Evolutionary conservation across 2,888 invertebrate genomes (phyloP), one percentile per base, ranked within the genome.

Genomic region (Hirtodrosophila histrioides): DNA sequence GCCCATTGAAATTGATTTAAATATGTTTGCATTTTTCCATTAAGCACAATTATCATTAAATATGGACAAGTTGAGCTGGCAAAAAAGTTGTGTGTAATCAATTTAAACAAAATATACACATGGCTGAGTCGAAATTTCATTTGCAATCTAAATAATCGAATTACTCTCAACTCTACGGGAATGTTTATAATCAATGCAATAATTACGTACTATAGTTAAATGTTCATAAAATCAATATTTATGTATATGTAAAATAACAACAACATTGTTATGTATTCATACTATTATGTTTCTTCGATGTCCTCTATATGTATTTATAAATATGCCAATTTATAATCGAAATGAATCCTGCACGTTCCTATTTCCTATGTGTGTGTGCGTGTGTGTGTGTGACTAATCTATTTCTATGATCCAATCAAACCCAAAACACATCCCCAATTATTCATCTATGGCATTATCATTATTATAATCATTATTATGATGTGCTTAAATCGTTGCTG

Each of bases 401-500:
- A 44, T 35, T 12, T 24, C 27, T 46, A 35, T 54, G 29, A 46
- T 51, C 23, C 39, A 55, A 50, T 57, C 49, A 40, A 37, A 48
- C 8, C 29, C 11, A 4, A 50, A n/a, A 17, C 29, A 31, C 23
- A 35, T 10, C 23, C 9, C n/a, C 24, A 48, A 10, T 33, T 48
- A 11, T 45, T 39, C 12, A 48, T 58, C 23, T 39, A 39, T 51
- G 41, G 8, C 46, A 49, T 44, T 54, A 49, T 43, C 49, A 49
- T 70, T 50, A 57, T 11, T 43, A 51, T 67, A 33, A 41, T 51
- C 45, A 40, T 64, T 62, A 55, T 65, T 36, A 48, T 62, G 65
- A 62, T 84, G 65, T 67, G 70, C 65, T 66, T 71, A 57, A 64
- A 57, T 68, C 56, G 60, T 62, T 68, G 71, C 49, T 64, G 45